phyloP scores from a whole-genome alignment of 2,888 invertebrate species.

The Autographa gamma region DNA sequence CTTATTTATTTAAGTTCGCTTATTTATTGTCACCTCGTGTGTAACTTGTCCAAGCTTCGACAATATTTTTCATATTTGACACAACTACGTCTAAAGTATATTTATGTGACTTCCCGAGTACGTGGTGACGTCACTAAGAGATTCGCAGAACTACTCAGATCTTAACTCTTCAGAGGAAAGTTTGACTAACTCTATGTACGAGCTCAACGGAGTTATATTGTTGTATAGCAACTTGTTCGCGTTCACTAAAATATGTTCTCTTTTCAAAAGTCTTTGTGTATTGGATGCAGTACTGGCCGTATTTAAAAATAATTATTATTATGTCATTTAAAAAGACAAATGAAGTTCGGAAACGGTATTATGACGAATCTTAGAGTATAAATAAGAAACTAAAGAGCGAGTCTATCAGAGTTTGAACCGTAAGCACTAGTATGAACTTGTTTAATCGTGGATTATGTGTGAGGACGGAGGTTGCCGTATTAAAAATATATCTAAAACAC shows the following conservation, averaged over 20 bases:
- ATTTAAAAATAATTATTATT: too few relatives aligned
- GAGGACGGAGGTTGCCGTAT: too few relatives aligned
- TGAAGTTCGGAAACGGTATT: not conserved
- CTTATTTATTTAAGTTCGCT: not conserved
- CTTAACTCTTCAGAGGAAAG: slow-evolving; percentile 14
- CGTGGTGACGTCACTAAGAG: slow-evolving; percentile 19
- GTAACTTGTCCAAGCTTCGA: not conserved
- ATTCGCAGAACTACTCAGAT: slow-evolving; percentile 14
- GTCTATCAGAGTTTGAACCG: too few relatives aligned
- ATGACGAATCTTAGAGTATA: too few relatives aligned
- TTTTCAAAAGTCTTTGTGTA: not conserved
- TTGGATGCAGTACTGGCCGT: not conserved
- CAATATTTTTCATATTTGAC: slow-evolving; percentile 8
- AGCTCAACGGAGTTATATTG: slow-evolving; percentile 14
- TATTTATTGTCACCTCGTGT: not conserved
- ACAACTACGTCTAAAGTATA: slow-evolving; percentile 14
- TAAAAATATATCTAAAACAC: too few relatives aligned
- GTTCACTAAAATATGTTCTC: not conserved
- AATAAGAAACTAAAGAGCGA: too few relatives aligned
- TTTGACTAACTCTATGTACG: slow-evolving; percentile 12
- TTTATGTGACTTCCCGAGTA: not conserved
- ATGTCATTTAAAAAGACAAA: too few relatives aligned
- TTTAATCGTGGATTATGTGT: too few relatives aligned
- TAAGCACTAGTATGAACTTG: too few relatives aligned
- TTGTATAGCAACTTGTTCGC: not conserved